phyloP scores from a whole-genome alignment of 2,113 vertebrate genomes.

The Natator depressus region DNA sequence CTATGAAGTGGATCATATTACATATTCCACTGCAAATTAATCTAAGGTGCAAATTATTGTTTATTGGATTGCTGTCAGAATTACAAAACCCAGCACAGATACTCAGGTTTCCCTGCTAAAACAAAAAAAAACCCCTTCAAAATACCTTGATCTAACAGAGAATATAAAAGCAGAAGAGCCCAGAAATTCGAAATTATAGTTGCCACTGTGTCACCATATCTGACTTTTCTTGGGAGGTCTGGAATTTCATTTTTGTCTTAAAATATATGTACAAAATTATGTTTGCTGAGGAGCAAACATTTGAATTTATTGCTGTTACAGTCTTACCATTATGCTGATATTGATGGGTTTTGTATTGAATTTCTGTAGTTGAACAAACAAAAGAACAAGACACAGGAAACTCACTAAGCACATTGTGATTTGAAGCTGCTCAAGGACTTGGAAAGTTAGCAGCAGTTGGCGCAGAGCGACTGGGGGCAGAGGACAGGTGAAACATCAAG shows the following conservation, averaged over 20 bases:
- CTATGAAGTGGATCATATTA: not conserved
- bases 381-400: not conserved
- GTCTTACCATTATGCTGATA: not conserved
- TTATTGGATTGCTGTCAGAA: not conserved
- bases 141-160: not conserved
- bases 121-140: not conserved
- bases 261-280: not conserved
- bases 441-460: not conserved
- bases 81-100: not conserved
- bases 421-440: not conserved
- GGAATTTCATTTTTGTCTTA: not conserved
- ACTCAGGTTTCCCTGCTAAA: not conserved
- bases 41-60: slow-evolving; percentile 10
- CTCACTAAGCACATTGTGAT: not conserved
- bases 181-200: not conserved
- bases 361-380: not conserved
- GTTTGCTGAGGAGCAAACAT: not conserved
- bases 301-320: not conserved
- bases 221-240: not conserved
- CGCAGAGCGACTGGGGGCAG: not conserved
- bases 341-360: not conserved
- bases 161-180: not conserved
- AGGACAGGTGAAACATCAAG: not conserved
- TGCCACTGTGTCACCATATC: not conserved
- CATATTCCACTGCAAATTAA: slow-evolving; percentile 1